Evolutionary conservation across 2,888 invertebrate genomes (phyloP), one percentile per base, ranked within the genome.

Genomic region (Amphipoea lucens): DNA sequence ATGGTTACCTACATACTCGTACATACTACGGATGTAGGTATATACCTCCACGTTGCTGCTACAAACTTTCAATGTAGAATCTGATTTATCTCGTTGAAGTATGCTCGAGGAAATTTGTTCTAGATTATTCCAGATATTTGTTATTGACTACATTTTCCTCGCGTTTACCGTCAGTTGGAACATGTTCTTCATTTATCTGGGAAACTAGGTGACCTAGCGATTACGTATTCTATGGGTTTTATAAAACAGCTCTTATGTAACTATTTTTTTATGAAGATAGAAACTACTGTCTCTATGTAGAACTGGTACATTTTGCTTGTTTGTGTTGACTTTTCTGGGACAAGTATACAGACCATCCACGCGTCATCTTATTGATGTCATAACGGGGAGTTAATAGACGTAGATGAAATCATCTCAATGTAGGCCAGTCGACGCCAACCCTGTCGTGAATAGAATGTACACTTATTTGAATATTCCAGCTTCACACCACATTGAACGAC

Each of bases 21-120:
- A 71, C 54, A 29, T 74, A 42, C 12, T 69, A 54, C 54, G n/a
- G n/a, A 65, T n/a, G 40, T 54, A 48, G 12, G 23, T 45, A 23
- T 36, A 70, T 42, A 54, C 14, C 29, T 65, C 23, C 51, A 36
- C 63, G 29, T 40, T 63, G 71, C 60, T 74, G 80, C 29, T 83
- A 57, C 70, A 84, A 84, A 85, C 65, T 84, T 84, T 76, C 74
- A 80, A 76, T 71, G 62, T 45, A 66, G 66, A 85, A 84, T 76
- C 62, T 45, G 84, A 84, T 87, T 87, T 84, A 84, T 84, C 87
- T 76, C 68, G 74, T 72, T 80, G 67, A 84, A 87, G 76, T 84
- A 74, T 72, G 76, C 68, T 76, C 65, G 23, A 45, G 71, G 65
- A 87, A 84, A 76, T 80, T 80, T 69, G 71, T 84, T 84, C 74